Evolutionary conservation across 1,140 invertebrate species (phyloP).

Genomic region (Bombus soroeensis): DNA sequence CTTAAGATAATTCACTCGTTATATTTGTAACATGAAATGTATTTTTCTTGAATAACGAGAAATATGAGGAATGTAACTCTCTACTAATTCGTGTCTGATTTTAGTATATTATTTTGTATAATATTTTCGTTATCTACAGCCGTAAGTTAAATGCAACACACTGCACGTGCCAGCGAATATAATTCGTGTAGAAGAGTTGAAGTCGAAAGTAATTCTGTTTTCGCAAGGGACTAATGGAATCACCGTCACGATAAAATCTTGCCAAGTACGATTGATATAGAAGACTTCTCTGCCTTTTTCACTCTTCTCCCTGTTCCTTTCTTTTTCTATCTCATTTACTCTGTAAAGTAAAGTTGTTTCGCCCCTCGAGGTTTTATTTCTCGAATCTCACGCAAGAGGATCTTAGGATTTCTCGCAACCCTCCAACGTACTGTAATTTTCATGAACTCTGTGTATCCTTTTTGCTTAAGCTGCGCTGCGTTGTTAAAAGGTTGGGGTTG

Average conservation of each 20-base stretch:
- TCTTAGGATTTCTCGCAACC: not conserved
- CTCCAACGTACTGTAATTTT: not conserved
- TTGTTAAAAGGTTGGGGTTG: not conserved
- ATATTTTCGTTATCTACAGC: not conserved
- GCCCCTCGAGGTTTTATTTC: conserved; percentile 18
- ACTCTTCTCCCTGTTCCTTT: not conserved
- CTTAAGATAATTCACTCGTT: too few species aligned
- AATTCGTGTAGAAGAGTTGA: not conserved
- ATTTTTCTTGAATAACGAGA: too few species aligned
- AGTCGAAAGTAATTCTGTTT: not conserved
- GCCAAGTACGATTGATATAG: conserved; percentile 3
- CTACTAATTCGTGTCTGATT: too few species aligned
- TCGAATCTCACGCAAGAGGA: not conserved
- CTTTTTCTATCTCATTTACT: not conserved
- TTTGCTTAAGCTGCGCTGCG: not conserved
- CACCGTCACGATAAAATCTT: conserved; percentile 29
- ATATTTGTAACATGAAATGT: too few species aligned
- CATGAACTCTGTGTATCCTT: not conserved
- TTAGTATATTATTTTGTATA: not conserved
- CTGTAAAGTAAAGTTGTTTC: not conserved
- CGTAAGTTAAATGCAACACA: not conserved
- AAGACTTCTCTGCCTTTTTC: not conserved
- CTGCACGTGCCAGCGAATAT: not conserved
- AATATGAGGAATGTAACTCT: too few species aligned
- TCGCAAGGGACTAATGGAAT: conserved; percentile 26